Percentiles rank a stretch among this genome's conserved stretches.
Evolutionary conservation across 1,140 invertebrate genomes (phyloP).

Genomic region (Pemphigus obesinymphae): DNA sequence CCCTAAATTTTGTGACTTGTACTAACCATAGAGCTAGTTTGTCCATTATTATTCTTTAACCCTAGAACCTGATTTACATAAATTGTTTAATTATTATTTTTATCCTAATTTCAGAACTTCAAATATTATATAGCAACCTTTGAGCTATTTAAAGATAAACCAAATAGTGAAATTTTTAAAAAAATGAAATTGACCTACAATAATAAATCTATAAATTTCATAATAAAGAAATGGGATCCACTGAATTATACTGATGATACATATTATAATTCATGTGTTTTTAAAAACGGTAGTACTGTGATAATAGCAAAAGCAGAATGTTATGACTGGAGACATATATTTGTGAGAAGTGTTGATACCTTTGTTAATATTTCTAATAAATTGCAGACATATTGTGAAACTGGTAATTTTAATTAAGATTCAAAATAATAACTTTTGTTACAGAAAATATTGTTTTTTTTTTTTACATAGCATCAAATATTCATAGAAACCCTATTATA

Average conservation of each 20-base stretch:
- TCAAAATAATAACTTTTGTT: background rate
- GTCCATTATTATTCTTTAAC: background rate
- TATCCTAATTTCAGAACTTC: background rate
- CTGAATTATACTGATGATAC: background rate
- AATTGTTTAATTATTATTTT: background rate
- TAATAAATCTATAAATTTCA: background rate
- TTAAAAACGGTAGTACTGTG: constrained; percentile 23
- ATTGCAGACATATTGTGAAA: constrained; percentile 1
- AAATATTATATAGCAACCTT: background rate
- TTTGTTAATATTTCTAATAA: background rate
- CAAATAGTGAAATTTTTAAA: background rate
- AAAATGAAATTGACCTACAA: background rate
- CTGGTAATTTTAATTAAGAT: background rate
- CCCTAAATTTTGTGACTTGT: too few relatives aligned
- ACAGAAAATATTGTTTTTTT: background rate
- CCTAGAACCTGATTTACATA: background rate
- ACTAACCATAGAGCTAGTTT: too few relatives aligned
- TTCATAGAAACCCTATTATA: background rate
- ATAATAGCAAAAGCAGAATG: background rate
- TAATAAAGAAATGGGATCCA: constrained; percentile 20
- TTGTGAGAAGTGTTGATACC: constrained; percentile 16
- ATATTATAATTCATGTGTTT: background rate
- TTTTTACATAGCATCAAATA: background rate
- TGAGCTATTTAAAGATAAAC: background rate
- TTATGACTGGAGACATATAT: constrained; percentile 23